Conservation (phyloP, 2,888 invertebrate genomes). For the Drosophila kanekoi region DNA sequence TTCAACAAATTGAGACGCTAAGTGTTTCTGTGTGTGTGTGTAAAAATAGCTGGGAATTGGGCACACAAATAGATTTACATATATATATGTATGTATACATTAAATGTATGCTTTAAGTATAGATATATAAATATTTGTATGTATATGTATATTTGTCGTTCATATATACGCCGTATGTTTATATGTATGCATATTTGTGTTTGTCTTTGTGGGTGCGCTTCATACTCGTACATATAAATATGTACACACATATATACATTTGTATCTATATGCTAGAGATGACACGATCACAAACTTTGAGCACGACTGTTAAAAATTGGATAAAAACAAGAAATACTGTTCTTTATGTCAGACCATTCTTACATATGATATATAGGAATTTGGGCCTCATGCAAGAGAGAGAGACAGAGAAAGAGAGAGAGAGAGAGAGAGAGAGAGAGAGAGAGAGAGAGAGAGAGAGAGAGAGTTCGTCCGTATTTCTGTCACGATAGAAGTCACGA, state of each 20-base stretch:
- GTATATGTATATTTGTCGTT: slow-evolving; percentile 8
- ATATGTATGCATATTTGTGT: slow-evolving; percentile 7
- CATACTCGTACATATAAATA: background rate
- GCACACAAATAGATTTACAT: slow-evolving; percentile 23
- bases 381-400: too few species aligned
- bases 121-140: slow-evolving; percentile 9
- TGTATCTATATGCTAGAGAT: slow-evolving; percentile 7
- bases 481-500: slow-evolving; percentile 11
- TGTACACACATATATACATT: background rate
- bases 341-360: too few species aligned
- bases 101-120: background rate
- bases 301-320: background rate
- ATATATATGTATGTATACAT: slow-evolving; percentile 5
- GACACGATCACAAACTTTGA: background rate
- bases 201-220: slow-evolving; percentile 3
- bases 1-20: slow-evolving; percentile 21
- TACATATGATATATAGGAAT: too few species aligned
- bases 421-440: too few species aligned
- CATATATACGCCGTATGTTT: background rate
- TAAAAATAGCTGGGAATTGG: slow-evolving; percentile 51
- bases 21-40: slow-evolving; percentile 35
- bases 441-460: too few species aligned
- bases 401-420: too few species aligned
- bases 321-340: too few species aligned
- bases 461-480: background rate